phyloP scores from a whole-genome alignment of 2,797 vertebrate species.

The Anguilla obscura region DNA sequence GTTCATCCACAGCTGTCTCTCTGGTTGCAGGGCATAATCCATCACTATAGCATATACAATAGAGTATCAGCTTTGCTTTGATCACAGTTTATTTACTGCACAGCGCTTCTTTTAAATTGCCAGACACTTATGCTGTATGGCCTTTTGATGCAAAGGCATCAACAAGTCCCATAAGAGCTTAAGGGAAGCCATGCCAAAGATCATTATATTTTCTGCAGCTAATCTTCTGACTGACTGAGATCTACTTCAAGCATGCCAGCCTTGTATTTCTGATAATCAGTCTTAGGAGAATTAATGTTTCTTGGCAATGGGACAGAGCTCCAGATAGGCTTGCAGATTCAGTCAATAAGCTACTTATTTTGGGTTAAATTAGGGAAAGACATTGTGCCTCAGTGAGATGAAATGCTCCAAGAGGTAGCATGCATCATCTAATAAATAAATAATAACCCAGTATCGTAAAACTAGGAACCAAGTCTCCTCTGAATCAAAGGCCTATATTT shows the following conservation, averaged over 20 bases:
- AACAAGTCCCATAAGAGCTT: not conserved
- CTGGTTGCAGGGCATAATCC: not conserved
- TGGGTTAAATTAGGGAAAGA: slow-evolving; percentile 7
- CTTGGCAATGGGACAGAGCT: slow-evolving; percentile 3
- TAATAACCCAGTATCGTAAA: not conserved
- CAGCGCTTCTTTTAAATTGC: not conserved
- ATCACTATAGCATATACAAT: not conserved
- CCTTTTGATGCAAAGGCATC: slow-evolving; percentile 15
- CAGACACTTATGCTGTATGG: not conserved
- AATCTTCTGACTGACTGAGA: slow-evolving; percentile 20
- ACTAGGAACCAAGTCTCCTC: not conserved
- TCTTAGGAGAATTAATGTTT: slow-evolving; percentile 14
- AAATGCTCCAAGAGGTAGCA: not conserved
- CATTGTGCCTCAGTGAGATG: not conserved
- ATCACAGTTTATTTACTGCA: not conserved
- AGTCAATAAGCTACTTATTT: slow-evolving; percentile 18
- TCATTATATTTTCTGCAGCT: slow-evolving; percentile 16
- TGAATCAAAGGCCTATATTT: not conserved
- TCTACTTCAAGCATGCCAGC: slow-evolving; percentile 16
- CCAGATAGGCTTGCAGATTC: not conserved
- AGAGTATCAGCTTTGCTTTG: slow-evolving; percentile 27
- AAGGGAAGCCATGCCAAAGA: slow-evolving; percentile 15
- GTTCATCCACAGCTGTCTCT: not conserved
- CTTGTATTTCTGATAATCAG: slow-evolving; percentile 19
- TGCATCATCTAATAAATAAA: slow-evolving; percentile 2